Base-by-base conservation (phyloP, 1,140 invertebrate genomes). In the Drosophila nigrodunni region DNA sequence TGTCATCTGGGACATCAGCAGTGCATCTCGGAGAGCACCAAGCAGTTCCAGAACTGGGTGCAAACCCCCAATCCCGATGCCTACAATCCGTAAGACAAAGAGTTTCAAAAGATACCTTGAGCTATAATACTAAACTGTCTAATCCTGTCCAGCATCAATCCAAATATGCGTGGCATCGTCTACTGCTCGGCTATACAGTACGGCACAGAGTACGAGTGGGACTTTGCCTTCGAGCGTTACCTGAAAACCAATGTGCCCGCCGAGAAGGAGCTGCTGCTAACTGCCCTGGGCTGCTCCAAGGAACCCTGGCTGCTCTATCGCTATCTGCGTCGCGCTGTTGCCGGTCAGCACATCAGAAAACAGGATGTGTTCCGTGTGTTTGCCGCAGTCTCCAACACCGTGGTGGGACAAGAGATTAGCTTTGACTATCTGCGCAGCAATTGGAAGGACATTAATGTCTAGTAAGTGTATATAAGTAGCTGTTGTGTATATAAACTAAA, bases 171-270 rank as follows among this genome's bases (percentile, higher is more conserved):
- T 47, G 94, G 94, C 13, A 94, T 96, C 0, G 96, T 98, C 5
- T 98, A 97, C 90, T 98, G 97, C 80, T 95, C 95, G 1, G 97
- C 97, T 0, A 95, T 99, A 5, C 93, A 95, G 61, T 94, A 95
- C 10, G 97, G 97, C 2, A 95, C 95, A 0, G 95, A 96, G 62
- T 93, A 94, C 4, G 97, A 98, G 85, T 98, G 97, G 97, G 94
- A 97, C 34, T 98, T 98, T 90, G 95, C 96, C 0, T 97, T 97
- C 94, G 93, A 96, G 43, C 93, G 95, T 13, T 98, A 97, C 82
- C 78, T 94, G 10, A 94, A 94, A 4, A 94, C 96, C 0, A 95
- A 95, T 69, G 95, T 97, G 0, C 96, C 95, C 0, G 95, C 95
- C 0, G 97, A 98, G 85, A 95, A 96, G 80, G 95, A 96, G 65